phyloP scores from a whole-genome alignment of 2,888 invertebrate genomes.

The Trissonchulus sp. region DNA sequence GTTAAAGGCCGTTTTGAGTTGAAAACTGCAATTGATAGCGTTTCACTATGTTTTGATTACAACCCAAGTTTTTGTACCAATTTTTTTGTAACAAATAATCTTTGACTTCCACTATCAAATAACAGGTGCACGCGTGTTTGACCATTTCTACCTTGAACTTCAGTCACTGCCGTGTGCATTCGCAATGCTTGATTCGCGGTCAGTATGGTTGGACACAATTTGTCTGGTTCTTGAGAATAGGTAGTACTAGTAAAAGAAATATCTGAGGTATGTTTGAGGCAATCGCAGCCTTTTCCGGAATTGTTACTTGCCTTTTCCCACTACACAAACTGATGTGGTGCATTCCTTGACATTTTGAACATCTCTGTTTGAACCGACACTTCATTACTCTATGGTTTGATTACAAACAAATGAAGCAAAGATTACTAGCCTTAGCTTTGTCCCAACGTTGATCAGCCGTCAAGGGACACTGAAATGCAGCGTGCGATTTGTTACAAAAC shows the following conservation, averaged over 20 bases:
- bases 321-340: constrained; percentile 1
- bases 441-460: too few relatives aligned
- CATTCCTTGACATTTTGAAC: not conserved
- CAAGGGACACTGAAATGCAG: too few relatives aligned
- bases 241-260: too few relatives aligned
- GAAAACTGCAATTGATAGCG: not conserved
- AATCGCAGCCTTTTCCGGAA: too few relatives aligned
- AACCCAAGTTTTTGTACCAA: not conserved
- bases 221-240: too few relatives aligned
- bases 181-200: not conserved
- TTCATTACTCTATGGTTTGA: too few relatives aligned
- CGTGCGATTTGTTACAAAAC: too few relatives aligned
- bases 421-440: too few relatives aligned
- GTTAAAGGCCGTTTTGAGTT: not conserved
- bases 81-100: not conserved
- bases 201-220: not conserved
- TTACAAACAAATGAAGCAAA: too few relatives aligned
- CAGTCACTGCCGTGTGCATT: not conserved
- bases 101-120: not conserved
- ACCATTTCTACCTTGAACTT: not conserved
- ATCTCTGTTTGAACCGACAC: too few relatives aligned
- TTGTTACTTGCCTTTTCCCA: not conserved
- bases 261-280: too few relatives aligned
- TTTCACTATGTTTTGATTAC: not conserved
- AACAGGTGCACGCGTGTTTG: not conserved